Evolutionary conservation across 2,113 vertebrate species (phyloP).

Genomic region (Burhinus oedicnemus): DNA sequence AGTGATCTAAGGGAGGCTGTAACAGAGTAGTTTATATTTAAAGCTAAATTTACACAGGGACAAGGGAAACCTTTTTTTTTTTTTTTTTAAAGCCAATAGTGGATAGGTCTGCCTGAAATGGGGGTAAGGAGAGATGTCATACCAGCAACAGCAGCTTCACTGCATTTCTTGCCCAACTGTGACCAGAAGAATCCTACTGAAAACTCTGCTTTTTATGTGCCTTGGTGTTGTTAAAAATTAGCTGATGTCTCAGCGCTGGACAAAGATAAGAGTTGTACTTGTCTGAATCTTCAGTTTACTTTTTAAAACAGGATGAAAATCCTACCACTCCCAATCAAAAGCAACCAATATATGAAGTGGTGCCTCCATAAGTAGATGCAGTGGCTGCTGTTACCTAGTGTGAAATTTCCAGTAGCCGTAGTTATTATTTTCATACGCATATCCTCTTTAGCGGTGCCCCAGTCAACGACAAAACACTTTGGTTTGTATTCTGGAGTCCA

Average conservation of each 20-base stretch:
- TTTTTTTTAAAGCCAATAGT: background rate
- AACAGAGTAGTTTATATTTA: background rate
- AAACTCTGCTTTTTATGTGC: background rate
- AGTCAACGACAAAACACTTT: constrained; percentile 65
- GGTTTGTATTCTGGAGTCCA: constrained; percentile 55
- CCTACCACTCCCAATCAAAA: background rate
- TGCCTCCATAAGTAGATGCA: background rate
- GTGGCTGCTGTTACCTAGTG: constrained; percentile 18
- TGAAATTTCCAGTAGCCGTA: background rate
- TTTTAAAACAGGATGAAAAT: background rate
- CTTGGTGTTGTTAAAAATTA: background rate
- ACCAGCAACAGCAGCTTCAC: background rate
- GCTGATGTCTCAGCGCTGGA: background rate
- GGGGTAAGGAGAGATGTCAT: background rate
- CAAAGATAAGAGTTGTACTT: background rate
- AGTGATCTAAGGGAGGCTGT: background rate
- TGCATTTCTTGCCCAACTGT: background rate
- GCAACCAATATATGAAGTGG: background rate
- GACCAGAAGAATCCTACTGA: background rate
- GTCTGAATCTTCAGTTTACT: background rate
- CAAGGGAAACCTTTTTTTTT: background rate
- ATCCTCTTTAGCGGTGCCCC: constrained; percentile 49
- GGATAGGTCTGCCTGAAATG: background rate
- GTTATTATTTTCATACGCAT: constrained; percentile 46
- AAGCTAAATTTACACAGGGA: background rate